Conservation (phyloP, 37 sponge, comb jelly and placozoan genomes). For the Amphimedon queenslandica region DNA sequence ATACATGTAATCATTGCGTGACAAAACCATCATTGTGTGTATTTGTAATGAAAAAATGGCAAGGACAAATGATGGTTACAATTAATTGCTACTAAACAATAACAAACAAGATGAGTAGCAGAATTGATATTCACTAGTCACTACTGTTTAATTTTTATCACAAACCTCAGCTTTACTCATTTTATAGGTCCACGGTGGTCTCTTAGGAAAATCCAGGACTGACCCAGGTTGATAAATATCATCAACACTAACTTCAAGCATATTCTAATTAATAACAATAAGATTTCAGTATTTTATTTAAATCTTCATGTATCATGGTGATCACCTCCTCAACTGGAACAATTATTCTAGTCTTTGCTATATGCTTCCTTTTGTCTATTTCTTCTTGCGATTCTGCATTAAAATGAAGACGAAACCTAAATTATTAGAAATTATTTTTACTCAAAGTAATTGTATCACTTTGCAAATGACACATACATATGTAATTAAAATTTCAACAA, state of each 20-base stretch:
- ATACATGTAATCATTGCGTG: no score
- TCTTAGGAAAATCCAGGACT: constrained; percentile 76
- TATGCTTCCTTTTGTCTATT: constrained; percentile 57
- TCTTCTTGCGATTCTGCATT: constrained; percentile 53
- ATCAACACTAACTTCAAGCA: constrained; percentile 65
- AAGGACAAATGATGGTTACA: no score
- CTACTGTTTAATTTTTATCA: no score
- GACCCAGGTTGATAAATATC: constrained; percentile 70
- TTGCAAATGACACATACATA: not conserved
- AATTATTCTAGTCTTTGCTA: constrained; percentile 39
- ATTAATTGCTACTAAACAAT: no score
- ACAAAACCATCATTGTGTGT: no score
- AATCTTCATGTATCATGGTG: not conserved
- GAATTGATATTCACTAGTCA: no score
- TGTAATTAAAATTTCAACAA: not conserved
- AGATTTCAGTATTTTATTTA: not conserved
- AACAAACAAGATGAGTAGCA: no score
- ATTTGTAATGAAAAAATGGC: no score
- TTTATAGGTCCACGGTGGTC: constrained; percentile 74
- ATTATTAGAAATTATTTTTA: not conserved
- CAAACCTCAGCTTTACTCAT: constrained; percentile 49
- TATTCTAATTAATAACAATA: not conserved
- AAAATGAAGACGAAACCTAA: constrained; percentile 77
- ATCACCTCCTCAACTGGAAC: constrained; percentile 53
- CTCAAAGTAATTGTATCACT: no score